Evolutionary conservation across 2,797 vertebrate species (phyloP).

Genomic region (Chaenodraco wilsoni): DNA sequence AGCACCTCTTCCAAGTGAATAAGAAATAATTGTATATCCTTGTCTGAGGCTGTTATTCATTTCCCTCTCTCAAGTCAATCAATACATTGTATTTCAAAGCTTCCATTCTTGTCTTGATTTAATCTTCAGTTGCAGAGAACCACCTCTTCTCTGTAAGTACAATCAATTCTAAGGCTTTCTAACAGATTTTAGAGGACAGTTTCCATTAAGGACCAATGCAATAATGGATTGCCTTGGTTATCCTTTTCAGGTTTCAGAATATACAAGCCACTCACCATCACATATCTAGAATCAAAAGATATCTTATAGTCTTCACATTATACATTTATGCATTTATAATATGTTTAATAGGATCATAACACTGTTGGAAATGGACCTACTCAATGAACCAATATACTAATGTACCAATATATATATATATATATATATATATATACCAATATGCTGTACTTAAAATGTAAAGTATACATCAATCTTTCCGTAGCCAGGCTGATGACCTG

Average conservation of each 20-base stretch:
- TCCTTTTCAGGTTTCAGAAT: not conserved
- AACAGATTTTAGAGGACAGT: conserved; percentile 33
- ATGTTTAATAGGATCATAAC: no score
- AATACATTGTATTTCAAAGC: conserved; percentile 46
- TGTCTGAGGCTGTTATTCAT: conserved; percentile 30
- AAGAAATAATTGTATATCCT: conserved; percentile 32
- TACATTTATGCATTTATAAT: no score
- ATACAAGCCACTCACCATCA: not conserved
- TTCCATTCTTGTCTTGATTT: conserved; percentile 46
- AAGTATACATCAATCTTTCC: no score
- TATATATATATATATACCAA: no score
- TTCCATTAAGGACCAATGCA: conserved; percentile 18
- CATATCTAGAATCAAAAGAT: not conserved
- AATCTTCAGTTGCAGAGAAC: conserved; percentile 45
- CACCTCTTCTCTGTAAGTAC: conserved; percentile 21
- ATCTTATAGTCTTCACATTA: no score
- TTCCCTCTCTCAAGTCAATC: conserved; percentile 32
- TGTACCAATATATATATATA: no score
- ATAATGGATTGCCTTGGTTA: conserved; percentile 24
- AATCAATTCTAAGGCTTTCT: conserved; percentile 48
- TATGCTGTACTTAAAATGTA: no score
- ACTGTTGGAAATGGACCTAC: no score
- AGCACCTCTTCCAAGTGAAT: conserved; percentile 15
- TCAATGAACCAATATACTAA: no score
- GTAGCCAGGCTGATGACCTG: no score